These are phyloP conservation scores for Periplaneta americana DNA, from an alignment of 1,140 invertebrate species.

Conservation along the genomic window DNA sequence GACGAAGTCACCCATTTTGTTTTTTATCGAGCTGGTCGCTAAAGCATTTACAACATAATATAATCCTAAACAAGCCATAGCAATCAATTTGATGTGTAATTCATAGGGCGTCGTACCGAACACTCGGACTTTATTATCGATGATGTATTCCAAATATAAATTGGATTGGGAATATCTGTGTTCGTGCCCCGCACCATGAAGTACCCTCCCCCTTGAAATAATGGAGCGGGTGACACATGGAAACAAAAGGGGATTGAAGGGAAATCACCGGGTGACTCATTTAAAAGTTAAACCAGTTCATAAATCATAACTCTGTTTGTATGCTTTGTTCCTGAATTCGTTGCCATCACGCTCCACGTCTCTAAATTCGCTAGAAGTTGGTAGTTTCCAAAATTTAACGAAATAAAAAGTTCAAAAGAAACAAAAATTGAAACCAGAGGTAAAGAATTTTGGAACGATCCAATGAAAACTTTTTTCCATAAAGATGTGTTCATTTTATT, in stretches of 20 bases:
- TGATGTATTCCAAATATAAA: not conserved
- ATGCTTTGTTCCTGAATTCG: no score
- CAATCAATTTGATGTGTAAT: not conserved
- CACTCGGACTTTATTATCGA: not conserved
- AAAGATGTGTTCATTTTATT: no score
- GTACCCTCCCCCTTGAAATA: not conserved
- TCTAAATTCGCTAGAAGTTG: no score
- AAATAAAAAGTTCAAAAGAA: no score
- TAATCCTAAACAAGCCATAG: no score
- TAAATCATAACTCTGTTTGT: not conserved
- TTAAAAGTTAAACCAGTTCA: not conserved
- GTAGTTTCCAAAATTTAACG: no score
- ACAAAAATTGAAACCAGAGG: no score
- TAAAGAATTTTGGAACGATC: no score
- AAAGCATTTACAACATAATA: not conserved
- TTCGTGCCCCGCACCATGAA: not conserved
- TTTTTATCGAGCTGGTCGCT: no score
- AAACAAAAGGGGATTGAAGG: not conserved
- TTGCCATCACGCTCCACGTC: no score
- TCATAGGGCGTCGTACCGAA: not conserved
- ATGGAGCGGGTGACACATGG: not conserved
- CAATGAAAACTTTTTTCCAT: no score
- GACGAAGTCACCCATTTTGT: no score
- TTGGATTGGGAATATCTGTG: not conserved
- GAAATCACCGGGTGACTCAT: not conserved